phyloP scores from a whole-genome alignment of 2,113 vertebrate species.

The Tachuris rubrigastra region DNA sequence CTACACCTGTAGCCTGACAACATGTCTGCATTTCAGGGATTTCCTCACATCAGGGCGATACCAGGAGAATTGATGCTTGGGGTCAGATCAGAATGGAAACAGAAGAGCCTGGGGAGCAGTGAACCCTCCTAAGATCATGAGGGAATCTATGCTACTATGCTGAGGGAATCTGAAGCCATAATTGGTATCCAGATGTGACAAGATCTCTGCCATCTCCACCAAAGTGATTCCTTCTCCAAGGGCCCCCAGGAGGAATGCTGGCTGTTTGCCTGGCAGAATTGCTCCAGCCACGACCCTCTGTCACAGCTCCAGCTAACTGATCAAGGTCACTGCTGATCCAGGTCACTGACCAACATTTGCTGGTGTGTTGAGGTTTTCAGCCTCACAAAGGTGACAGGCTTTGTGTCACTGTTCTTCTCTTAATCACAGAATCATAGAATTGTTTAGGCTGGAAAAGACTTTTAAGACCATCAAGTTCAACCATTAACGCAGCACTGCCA shows the following conservation, averaged over 20 bases:
- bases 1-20: not conserved
- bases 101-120: not conserved
- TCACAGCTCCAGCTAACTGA: not conserved
- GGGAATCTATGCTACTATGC: not conserved
- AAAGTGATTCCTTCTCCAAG: not conserved
- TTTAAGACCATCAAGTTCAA: not conserved
- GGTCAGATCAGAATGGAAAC: not conserved
- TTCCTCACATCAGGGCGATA: not conserved
- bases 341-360: not conserved
- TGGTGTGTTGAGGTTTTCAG: not conserved
- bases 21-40: not conserved
- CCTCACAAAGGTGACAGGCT: not conserved
- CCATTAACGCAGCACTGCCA: not conserved
- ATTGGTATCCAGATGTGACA: not conserved
- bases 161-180: not conserved
- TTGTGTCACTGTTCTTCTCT: not conserved
- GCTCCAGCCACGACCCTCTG: not conserved
- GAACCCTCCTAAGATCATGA: not conserved
- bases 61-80: not conserved
- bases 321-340: not conserved
- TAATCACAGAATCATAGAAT: not conserved
- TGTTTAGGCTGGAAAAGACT: not conserved
- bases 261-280: not conserved
- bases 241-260: not conserved
- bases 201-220: not conserved